These are phyloP conservation scores for Indicator maculatus DNA, from an alignment of 2,113 vertebrate genomes.

Conservation along the genomic window DNA sequence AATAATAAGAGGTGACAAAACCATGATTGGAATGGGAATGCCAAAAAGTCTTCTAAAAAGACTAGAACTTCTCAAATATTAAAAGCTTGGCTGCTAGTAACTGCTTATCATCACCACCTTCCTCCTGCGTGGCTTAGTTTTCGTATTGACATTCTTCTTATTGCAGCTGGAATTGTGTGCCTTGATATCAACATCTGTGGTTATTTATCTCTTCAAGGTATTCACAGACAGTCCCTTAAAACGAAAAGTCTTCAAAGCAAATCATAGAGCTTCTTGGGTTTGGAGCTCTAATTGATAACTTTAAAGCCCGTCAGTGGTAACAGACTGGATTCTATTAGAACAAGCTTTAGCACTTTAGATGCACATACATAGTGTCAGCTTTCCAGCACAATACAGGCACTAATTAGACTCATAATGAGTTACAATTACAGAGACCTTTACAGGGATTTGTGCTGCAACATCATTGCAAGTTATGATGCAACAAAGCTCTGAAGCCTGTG, in stretches of 20 bases:
- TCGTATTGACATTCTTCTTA: neutral
- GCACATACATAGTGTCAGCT: neutral
- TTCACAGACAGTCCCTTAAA: neutral
- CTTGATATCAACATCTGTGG: neutral
- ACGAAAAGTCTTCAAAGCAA: neutral
- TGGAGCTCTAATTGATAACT: neutral
- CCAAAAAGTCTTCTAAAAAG: neutral
- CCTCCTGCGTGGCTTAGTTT: neutral
- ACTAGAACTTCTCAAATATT: neutral
- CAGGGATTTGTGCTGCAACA: neutral
- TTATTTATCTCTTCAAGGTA: neutral
- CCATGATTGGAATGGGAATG: neutral
- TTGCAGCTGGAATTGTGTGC: neutral
- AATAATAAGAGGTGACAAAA: neutral
- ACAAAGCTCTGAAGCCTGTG: conserved; percentile 23
- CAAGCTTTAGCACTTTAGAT: neutral
- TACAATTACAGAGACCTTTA: conserved; percentile 5
- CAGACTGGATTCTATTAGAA: neutral
- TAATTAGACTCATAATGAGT: conserved; percentile 32
- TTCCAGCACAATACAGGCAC: neutral
- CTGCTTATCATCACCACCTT: neutral
- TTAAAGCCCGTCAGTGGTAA: neutral
- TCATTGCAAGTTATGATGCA: conserved; percentile 31
- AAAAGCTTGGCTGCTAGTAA: neutral
- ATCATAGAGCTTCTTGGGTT: neutral